A percentile compares a stretch with the other conserved stretches of the same genome.
Conservation (phyloP, 2,888 invertebrate species). For the Limnephilus marmoratus region DNA sequence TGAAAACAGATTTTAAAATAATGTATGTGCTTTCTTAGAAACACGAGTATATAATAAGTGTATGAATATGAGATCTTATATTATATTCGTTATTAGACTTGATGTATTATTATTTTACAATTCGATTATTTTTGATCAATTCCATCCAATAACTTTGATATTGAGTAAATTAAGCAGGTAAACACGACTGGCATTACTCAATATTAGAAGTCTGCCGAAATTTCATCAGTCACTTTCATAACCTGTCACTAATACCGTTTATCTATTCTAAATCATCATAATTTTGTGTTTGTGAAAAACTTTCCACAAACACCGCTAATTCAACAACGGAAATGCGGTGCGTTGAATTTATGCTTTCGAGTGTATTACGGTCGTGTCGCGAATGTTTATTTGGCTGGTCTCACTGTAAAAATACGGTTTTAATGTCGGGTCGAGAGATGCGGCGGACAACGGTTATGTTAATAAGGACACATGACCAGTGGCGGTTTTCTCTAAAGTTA, state of each 20-base stretch:
- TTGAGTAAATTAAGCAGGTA: not conserved
- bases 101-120: no score
- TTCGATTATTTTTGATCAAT: not conserved
- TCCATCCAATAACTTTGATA: not conserved
- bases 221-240: not conserved
- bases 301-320: constrained; percentile 37
- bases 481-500: no score
- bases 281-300: constrained; percentile 5
- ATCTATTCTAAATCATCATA: not conserved
- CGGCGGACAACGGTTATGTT: constrained; percentile 56
- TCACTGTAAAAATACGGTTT: constrained; percentile 54
- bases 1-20: no score
- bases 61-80: no score
- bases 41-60: no score
- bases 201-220: not conserved
- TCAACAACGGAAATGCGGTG: not conserved
- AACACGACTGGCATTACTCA: not conserved
- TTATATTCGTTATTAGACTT: no score
- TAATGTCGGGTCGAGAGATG: constrained; percentile 39
- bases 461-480: constrained; percentile 53
- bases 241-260: not conserved
- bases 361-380: constrained; percentile 25
- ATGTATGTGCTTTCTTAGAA: no score
- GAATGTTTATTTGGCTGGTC: constrained; percentile 45
- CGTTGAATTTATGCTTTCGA: not conserved